These are phyloP conservation scores for Quadriops clusia DNA, from an alignment of 2,888 invertebrate genomes.

Conservation along the genomic window DNA sequence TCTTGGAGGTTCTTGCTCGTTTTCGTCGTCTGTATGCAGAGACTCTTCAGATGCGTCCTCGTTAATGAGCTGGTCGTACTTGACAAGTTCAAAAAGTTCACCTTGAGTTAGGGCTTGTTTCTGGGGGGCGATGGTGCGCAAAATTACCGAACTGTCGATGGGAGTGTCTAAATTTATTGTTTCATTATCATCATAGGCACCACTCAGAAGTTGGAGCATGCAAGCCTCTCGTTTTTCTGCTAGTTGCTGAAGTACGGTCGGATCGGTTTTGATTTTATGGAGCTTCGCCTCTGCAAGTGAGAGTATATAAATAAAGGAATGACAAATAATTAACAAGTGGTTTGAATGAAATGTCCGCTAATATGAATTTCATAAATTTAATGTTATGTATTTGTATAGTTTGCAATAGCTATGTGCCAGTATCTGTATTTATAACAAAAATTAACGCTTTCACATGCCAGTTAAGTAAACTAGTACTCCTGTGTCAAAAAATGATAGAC, in stretches of 20 bases:
- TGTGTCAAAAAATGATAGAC: too few species aligned
- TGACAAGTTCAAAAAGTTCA: constrained; percentile 40
- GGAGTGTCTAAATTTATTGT: constrained; percentile 38
- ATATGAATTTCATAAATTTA: too few species aligned
- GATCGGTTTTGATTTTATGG: constrained; percentile 38
- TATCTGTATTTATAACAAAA: too few species aligned
- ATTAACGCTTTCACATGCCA: too few species aligned
- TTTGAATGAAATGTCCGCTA: too few species aligned
- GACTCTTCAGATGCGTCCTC: constrained; percentile 18
- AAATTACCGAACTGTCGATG: constrained; percentile 31
- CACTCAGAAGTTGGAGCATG: constrained; percentile 36
- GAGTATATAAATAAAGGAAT: constrained; percentile 6
- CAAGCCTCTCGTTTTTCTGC: constrained; percentile 40
- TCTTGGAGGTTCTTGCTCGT: too few species aligned
- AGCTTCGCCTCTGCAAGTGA: constrained; percentile 37
- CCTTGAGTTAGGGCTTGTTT: constrained; percentile 40
- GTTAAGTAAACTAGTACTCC: too few species aligned
- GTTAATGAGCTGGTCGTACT: constrained; percentile 41
- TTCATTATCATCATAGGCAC: constrained; percentile 24
- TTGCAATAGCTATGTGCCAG: too few species aligned
- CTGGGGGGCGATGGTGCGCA: constrained; percentile 40
- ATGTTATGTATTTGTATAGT: too few species aligned
- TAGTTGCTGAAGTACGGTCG: constrained; percentile 39
- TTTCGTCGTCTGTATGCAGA: constrained; percentile 9
- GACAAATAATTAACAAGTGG: constrained; percentile 1